Evolutionary conservation across 1,140 invertebrate genomes (phyloP).

Genomic region (Papilio polyxenes): DNA sequence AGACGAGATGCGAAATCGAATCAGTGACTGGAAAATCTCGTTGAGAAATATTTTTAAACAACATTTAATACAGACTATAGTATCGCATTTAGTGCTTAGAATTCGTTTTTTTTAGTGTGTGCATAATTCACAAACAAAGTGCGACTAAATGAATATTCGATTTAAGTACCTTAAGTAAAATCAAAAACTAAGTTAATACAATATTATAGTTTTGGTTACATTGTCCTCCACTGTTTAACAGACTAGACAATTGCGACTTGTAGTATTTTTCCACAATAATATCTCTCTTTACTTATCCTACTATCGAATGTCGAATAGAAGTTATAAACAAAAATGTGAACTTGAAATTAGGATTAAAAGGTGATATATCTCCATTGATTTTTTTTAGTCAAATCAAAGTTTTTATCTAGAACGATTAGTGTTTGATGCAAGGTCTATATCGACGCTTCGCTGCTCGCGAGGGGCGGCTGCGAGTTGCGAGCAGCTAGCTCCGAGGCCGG

Average conservation of each 20-base stretch:
- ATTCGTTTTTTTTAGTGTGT: not conserved
- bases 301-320: too few species aligned
- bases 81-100: not conserved
- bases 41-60: constrained; percentile 2
- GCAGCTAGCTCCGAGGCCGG: constrained; percentile 35
- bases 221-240: too few species aligned
- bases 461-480: constrained; percentile 52
- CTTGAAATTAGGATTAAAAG: too few species aligned
- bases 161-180: too few species aligned
- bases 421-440: constrained; percentile 30
- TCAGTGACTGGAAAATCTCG: constrained; percentile 12
- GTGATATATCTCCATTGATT: not conserved
- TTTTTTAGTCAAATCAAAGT: not conserved
- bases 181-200: too few species aligned
- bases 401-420: not conserved
- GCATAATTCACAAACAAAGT: too few species aligned
- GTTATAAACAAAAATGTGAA: too few species aligned
- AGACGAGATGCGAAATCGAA: constrained; percentile 17
- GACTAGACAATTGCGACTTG: too few species aligned
- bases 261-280: too few species aligned
- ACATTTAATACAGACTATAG: not conserved
- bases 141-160: too few species aligned
- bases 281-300: too few species aligned
- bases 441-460: constrained; percentile 27
- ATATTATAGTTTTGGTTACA: too few species aligned